Conservation (phyloP, 2,888 invertebrate species). For the Epinotia bilunana region DNA sequence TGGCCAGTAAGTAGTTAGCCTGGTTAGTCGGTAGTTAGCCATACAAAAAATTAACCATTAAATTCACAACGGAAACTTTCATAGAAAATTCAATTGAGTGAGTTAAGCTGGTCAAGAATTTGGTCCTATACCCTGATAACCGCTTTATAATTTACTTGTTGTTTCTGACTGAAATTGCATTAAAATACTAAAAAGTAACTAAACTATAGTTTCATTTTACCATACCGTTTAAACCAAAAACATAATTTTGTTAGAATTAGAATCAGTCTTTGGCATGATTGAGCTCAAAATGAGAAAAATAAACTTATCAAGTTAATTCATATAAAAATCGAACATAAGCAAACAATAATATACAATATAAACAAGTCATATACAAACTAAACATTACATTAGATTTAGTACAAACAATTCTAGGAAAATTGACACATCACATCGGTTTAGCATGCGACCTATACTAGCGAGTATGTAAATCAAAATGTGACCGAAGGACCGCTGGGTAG, state of each 20-base stretch:
- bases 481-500: too few species aligned
- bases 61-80: too few species aligned
- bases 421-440: neutral
- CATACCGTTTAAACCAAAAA: slow-evolving; percentile 11
- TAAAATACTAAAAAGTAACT: neutral
- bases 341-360: slow-evolving; percentile 14
- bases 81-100: too few species aligned
- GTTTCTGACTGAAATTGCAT: neutral
- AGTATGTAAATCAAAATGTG: too few species aligned
- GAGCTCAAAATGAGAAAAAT: slow-evolving; percentile 59
- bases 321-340: slow-evolving; percentile 7
- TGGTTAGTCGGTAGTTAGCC: too few species aligned
- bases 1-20: too few species aligned
- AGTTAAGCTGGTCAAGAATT: too few species aligned
- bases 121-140: neutral
- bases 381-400: neutral
- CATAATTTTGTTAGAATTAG: slow-evolving; percentile 47
- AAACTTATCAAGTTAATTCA: slow-evolving; percentile 19
- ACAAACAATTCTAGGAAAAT: neutral
- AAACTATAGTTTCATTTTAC: slow-evolving; percentile 13
- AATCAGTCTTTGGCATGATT: slow-evolving; percentile 78
- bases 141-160: neutral
- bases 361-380: slow-evolving; percentile 12
- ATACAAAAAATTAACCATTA: too few species aligned
- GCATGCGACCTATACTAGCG: too few species aligned